Evolutionary conservation across 2,888 invertebrate species (phyloP).

Genomic region (Agrypnus murinus): DNA sequence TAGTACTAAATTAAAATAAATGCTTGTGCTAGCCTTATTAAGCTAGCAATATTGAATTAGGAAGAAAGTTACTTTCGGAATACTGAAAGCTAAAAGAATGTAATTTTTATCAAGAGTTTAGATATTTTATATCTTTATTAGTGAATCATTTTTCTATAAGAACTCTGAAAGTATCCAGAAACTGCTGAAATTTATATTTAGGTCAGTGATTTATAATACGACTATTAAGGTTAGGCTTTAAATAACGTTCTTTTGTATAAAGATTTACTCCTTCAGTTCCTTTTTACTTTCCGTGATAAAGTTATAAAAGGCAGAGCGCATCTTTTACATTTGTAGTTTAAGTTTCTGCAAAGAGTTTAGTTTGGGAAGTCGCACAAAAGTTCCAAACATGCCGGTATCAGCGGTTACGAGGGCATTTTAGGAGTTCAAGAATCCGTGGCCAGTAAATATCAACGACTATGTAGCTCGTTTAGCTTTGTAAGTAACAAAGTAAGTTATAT

Average conservation of each 20-base stretch:
- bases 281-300: conserved; percentile 2
- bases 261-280: neutral
- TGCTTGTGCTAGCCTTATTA: too few relatives aligned
- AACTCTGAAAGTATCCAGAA: too few relatives aligned
- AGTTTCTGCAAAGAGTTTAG: conserved; percentile 61
- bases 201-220: too few relatives aligned
- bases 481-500: conserved; percentile 61
- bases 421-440: conserved; percentile 63
- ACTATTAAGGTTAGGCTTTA: too few relatives aligned
- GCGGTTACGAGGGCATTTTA: conserved; percentile 64
- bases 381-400: conserved; percentile 63
- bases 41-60: too few relatives aligned
- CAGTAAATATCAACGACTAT: conserved; percentile 65
- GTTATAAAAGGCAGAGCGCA: conserved; percentile 51
- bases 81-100: too few relatives aligned
- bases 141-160: too few relatives aligned
- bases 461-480: conserved; percentile 64
- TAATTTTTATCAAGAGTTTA: too few relatives aligned
- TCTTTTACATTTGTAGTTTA: conserved; percentile 62
- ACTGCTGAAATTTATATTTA: too few relatives aligned
- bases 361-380: conserved; percentile 61
- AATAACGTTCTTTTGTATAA: neutral
- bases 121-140: too few relatives aligned
- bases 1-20: too few relatives aligned
- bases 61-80: too few relatives aligned